phyloP scores from a whole-genome alignment of 1,140 invertebrate genomes.

The Chionoecetes opilio region DNA sequence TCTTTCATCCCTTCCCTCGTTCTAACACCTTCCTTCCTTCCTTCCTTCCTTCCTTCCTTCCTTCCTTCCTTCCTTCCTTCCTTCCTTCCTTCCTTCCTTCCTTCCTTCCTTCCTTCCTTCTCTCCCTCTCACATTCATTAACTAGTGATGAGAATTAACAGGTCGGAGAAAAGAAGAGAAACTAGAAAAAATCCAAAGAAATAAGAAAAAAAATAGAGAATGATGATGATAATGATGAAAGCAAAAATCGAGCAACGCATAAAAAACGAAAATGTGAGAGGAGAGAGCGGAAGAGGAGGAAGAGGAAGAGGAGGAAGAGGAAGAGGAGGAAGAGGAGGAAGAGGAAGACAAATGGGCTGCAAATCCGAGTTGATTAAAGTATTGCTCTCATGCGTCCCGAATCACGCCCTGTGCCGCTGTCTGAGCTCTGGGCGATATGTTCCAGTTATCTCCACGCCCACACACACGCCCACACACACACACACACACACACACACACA shows the following conservation, averaged over 20 bases:
- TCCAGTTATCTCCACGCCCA: not conserved
- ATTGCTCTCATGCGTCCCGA: not conserved
- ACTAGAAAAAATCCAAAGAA: not conserved
- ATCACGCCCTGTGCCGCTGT: not conserved
- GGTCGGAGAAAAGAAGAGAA: not conserved
- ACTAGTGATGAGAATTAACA: no score
- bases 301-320: not conserved
- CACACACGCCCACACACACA: conserved; percentile 2
- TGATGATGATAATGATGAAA: not conserved
- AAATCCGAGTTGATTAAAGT: conserved; percentile 5
- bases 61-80: no score
- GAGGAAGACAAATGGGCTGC: not conserved
- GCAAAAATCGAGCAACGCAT: not conserved
- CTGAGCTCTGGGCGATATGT: not conserved
- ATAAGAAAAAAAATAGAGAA: not conserved
- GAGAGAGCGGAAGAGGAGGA: not conserved
- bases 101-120: no score
- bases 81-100: no score
- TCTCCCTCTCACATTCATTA: no score
- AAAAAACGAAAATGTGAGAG: not conserved
- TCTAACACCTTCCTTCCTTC: not conserved
- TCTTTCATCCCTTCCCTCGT: not conserved
- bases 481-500: conserved; percentile 7
- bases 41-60: no score
- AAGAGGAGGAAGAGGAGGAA: not conserved